phyloP scores from a whole-genome alignment of 2,797 vertebrate species.

The Valencia hispanica region DNA sequence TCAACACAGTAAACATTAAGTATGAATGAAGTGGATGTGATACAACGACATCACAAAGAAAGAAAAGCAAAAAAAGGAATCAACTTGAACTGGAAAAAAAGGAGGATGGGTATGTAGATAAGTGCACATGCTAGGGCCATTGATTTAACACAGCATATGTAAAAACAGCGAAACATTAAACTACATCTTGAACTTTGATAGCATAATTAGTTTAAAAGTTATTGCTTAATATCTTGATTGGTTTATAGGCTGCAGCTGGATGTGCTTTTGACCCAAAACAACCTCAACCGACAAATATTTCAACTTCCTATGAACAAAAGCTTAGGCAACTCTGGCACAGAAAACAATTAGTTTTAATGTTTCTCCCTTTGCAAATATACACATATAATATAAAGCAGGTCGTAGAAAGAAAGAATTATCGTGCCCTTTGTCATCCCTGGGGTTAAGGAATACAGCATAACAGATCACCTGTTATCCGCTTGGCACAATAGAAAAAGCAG shows the following conservation, averaged over 20 bases:
- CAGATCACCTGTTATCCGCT: conserved; percentile 73
- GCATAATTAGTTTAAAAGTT: conserved; percentile 26
- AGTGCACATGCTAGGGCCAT: conserved; percentile 54
- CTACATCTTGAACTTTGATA: conserved; percentile 22
- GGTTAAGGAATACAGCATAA: conserved; percentile 78
- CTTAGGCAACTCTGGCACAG: conserved; percentile 74
- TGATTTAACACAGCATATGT: conserved; percentile 41
- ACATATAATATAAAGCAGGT: conserved; percentile 21
- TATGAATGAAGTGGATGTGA: conserved; percentile 82
- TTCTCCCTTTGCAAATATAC: conserved; percentile 1
- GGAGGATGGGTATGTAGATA: conserved; percentile 48
- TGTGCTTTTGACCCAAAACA: conserved; percentile 22
- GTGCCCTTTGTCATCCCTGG: conserved; percentile 72
- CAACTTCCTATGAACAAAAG: conserved; percentile 71
- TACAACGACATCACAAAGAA: conserved; percentile 59
- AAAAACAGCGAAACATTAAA: conserved; percentile 45
- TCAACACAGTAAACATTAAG: conserved; percentile 95
- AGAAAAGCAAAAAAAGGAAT: conserved; percentile 76
- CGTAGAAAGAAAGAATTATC: conserved; percentile 65
- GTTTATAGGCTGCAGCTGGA: conserved; percentile 25
- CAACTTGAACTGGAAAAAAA: conserved; percentile 63
- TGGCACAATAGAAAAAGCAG: conserved; percentile 58
- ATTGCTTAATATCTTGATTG: conserved; percentile 22
- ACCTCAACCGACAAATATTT: conserved; percentile 59
- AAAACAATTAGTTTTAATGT: conserved; percentile 61